Percentiles rank a stretch among this genome's conserved stretches.
Conservation (phyloP, 2,113 vertebrate genomes). For the Thalassarche chlororhynchos region DNA sequence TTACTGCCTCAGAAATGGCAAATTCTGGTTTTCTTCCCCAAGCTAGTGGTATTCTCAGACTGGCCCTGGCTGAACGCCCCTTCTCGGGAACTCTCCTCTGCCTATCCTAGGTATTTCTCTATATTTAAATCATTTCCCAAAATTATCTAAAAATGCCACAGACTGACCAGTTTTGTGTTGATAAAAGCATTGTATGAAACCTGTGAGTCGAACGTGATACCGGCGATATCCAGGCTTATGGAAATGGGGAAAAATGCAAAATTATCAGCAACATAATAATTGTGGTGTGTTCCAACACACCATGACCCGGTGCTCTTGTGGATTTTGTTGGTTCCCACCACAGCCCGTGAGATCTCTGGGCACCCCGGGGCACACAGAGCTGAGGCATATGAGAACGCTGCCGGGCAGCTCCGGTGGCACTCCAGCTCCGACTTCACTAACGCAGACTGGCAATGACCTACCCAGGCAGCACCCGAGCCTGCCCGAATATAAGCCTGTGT, state of each 20-base stretch:
- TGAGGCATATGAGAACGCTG: fast-evolving
- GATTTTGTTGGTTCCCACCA: background rate
- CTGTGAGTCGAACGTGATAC: background rate
- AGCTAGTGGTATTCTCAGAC: background rate
- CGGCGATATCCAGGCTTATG: background rate
- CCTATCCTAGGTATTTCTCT: background rate
- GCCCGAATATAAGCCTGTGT: background rate
- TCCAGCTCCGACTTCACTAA: background rate
- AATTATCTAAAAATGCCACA: background rate
- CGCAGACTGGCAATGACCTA: background rate
- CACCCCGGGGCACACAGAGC: background rate
- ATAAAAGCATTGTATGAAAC: background rate
- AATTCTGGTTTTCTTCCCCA: background rate
- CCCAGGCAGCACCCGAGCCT: background rate
- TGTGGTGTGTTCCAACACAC: background rate
- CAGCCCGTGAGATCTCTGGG: background rate
- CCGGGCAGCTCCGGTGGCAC: fast-evolving
- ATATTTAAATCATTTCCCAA: background rate
- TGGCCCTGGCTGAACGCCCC: background rate
- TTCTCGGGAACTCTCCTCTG: background rate
- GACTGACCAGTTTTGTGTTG: fast-evolving
- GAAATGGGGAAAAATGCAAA: background rate
- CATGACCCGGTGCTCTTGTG: background rate
- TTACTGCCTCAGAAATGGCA: background rate
- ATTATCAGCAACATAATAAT: background rate